Evolutionary conservation across 1,140 invertebrate genomes (phyloP), one percentile per base, ranked within the genome.

Genomic region (Delia radicum): DNA sequence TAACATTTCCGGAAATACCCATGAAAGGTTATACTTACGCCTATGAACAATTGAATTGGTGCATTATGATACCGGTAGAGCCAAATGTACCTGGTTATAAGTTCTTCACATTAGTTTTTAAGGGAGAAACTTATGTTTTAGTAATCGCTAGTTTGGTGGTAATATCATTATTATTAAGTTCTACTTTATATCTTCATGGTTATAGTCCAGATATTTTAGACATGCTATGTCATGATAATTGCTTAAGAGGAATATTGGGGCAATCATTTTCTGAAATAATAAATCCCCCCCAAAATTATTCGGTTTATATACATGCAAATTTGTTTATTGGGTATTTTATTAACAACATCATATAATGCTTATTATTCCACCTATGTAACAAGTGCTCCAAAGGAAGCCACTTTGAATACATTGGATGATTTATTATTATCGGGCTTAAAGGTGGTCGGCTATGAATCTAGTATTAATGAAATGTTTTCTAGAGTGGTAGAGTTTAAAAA

Each of bases 311-410:
- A 84, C 46, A 7, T 84, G 24, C 73, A 84, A 65, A 85, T 85
- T 12, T 85, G 81, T 48, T 15, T 82, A 4, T 46, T 85, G 21
- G 82, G 83, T 6, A 79, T 85, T 21, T 73, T 85, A 8, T 76
- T 85, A 4, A 83, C 83, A 2, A 81, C 79, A 15, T 81, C 81
- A 78, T 85, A 83, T 12, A 85, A 85, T 21, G 80, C 83, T 0
- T 83, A 82, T 63, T 85, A 85, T 65, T 82, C 83, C 10, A 79
- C 83, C 28, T 85, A 81, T 71, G 79, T 82, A 18, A 85, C 83
- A 8, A 81, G 76, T 7, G 69, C 79, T 0, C 83, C 83, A 0
- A 85, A 82, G 29, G 75, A 77, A 37, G n/a, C 72, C 3, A 74
- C 79, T 1, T 78, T 79, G 7, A 71, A 65, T 4, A 80, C 31